Percentiles rank a stretch among this genome's conserved stretches.
Conservation (phyloP, 2,888 invertebrate genomes). For the Ochropacha duplaris region DNA sequence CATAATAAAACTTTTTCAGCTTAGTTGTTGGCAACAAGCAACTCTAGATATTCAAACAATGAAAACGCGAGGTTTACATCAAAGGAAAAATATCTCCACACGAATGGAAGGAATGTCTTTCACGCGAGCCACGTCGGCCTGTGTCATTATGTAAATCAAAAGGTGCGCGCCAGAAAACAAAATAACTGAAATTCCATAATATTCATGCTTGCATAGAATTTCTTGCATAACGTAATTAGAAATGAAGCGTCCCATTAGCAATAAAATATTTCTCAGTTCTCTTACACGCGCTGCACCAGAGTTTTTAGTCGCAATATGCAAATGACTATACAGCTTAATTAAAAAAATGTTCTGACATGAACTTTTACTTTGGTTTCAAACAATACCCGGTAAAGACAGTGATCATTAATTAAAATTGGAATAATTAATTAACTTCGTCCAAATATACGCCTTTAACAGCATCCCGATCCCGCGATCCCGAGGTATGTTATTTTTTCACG, state of each 20-base stretch:
- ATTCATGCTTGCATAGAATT: conserved; percentile 28
- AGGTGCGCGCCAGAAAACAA: conserved; percentile 18
- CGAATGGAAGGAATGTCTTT: conserved; percentile 26
- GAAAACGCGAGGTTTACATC: conserved; percentile 17
- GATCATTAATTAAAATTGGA: too few species aligned
- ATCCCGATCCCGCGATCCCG: too few species aligned
- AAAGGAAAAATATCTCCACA: conserved; percentile 30
- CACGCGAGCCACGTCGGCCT: conserved; percentile 15
- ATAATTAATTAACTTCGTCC: too few species aligned
- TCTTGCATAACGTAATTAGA: conserved; percentile 18
- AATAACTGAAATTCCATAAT: conserved; percentile 29
- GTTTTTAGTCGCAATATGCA: not conserved
- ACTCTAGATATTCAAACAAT: conserved; percentile 12
- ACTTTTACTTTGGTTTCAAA: too few species aligned
- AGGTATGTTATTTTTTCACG: too few species aligned
- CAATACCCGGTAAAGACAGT: too few species aligned
- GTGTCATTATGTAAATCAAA: conserved; percentile 26
- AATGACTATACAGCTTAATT: not conserved
- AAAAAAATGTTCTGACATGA: not conserved
- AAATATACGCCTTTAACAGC: too few species aligned
- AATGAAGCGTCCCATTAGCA: not conserved
- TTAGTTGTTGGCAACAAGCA: conserved; percentile 2
- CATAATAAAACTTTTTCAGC: not conserved
- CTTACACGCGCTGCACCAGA: not conserved
- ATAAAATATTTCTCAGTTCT: conserved; percentile 7